Conservation (phyloP, 2,113 vertebrate species). For the Dasypus novemcinctus region DNA sequence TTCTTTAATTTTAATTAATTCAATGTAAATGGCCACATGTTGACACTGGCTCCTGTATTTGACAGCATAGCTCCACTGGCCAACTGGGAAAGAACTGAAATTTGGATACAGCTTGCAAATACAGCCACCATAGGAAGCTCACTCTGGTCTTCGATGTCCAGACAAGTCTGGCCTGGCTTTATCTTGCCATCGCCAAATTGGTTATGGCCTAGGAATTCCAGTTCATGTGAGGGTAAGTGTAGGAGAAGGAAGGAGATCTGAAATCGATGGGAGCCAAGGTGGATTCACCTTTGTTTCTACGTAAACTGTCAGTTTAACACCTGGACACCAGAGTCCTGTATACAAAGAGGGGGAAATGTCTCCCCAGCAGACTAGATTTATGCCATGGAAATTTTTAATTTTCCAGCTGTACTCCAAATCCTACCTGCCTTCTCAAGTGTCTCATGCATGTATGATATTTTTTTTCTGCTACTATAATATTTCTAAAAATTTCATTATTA, state of each 20-base stretch:
- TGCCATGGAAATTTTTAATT: neutral
- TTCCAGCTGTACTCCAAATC: no score
- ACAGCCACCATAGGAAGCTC: neutral
- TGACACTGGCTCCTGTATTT: neutral
- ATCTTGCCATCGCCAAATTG: neutral
- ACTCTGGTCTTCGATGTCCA: neutral
- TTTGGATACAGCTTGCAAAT: neutral
- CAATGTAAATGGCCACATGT: neutral
- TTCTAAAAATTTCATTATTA: neutral
- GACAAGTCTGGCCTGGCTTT: neutral
- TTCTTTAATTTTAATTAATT: neutral
- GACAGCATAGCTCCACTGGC: neutral
- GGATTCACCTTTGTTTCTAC: neutral
- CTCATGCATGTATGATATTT: neutral
- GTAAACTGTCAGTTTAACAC: neutral
- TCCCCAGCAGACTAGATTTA: neutral
- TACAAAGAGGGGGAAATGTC: neutral
- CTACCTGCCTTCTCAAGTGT: neutral
- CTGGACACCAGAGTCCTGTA: neutral
- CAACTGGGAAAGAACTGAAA: neutral
- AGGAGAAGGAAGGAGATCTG: neutral
- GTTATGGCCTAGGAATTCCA: neutral
- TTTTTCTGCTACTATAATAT: neutral
- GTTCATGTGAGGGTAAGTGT: no score
- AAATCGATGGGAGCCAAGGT: neutral